Conservation (phyloP, 2,113 vertebrate species). For the Ciconia boyciana region DNA sequence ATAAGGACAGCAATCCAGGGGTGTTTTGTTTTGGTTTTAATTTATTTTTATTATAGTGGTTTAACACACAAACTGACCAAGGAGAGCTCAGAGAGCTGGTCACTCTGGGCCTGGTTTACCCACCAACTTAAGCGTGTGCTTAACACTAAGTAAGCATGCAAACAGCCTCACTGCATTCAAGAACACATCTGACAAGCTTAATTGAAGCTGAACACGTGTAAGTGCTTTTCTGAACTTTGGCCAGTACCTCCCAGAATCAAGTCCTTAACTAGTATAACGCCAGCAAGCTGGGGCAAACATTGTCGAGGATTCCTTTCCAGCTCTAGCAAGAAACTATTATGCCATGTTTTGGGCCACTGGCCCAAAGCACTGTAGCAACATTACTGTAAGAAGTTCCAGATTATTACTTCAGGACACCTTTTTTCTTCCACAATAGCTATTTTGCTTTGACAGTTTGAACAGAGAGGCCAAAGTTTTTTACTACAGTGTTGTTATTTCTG, state of each 20-base stretch:
- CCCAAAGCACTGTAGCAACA: slow-evolving; percentile 8
- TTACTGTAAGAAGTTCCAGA: neutral
- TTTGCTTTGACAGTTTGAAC: neutral
- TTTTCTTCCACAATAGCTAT: neutral
- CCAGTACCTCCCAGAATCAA: neutral
- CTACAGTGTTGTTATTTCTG: neutral
- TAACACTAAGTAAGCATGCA: neutral
- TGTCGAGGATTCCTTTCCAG: neutral
- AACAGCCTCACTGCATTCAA: neutral
- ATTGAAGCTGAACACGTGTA: neutral
- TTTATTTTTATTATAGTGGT: neutral
- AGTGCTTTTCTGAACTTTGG: slow-evolving; percentile 19
- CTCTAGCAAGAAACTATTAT: neutral
- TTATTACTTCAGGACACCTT: neutral
- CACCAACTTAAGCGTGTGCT: neutral
- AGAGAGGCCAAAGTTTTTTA: slow-evolving; percentile 45
- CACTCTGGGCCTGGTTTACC: slow-evolving; percentile 6
- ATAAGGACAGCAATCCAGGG: neutral
- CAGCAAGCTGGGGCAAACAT: neutral
- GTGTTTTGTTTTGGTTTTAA: neutral
- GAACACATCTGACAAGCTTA: neutral
- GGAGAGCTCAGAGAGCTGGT: slow-evolving; percentile 17
- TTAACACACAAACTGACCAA: neutral
- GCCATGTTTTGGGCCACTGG: neutral
- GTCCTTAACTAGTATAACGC: neutral